Evolutionary conservation across 2,888 invertebrate genomes (phyloP).

Genomic region (Caenorhabditis sp.): DNA sequence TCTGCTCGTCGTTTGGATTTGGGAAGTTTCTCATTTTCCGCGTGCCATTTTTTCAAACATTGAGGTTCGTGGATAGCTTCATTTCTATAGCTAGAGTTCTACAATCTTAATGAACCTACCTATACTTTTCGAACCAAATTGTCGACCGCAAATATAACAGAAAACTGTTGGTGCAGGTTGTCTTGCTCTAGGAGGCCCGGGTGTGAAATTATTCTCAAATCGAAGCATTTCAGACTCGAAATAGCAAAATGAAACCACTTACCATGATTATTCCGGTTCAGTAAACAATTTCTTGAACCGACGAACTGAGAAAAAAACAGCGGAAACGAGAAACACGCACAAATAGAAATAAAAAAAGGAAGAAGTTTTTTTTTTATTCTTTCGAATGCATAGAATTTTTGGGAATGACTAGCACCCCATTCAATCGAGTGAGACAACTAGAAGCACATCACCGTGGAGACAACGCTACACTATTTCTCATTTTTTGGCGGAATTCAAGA

Average conservation of each 20-base stretch:
- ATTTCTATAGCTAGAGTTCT: no score
- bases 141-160: constrained; percentile 78
- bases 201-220: constrained; percentile 57
- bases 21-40: constrained; percentile 76
- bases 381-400: constrained; percentile 38
- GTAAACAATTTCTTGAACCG: constrained; percentile 13
- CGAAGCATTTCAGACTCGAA: neutral
- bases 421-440: constrained; percentile 5
- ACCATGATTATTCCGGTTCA: constrained; percentile 33
- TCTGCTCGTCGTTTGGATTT: constrained; percentile 74
- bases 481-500: neutral
- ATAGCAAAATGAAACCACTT: neutral
- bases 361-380: constrained; percentile 19
- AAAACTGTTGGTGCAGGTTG: constrained; percentile 71
- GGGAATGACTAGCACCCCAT: constrained; percentile 10
- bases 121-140: constrained; percentile 77
- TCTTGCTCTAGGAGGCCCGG: constrained; percentile 59
- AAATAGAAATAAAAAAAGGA: constrained; percentile 7
- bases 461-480: neutral
- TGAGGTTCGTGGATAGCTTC: constrained; percentile 72
- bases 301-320: neutral
- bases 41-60: constrained; percentile 78
- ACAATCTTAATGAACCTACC: no score
- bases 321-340: constrained; percentile 3
- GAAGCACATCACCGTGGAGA: constrained; percentile 35